Conservation (phyloP, 2,888 invertebrate genomes). For the Odontocerum albicorne region DNA sequence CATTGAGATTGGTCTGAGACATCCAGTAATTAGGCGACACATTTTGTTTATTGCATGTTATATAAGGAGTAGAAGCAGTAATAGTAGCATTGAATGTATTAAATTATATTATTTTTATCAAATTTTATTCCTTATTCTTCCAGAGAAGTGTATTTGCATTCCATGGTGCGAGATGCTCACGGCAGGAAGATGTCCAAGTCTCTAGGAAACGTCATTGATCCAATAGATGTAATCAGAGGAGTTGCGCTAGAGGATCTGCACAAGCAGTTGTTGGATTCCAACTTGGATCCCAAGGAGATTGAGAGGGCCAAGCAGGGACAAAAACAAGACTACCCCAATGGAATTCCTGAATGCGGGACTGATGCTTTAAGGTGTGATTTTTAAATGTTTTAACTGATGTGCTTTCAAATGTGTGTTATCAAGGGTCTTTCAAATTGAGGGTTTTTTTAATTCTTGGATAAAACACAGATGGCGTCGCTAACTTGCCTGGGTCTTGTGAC, state of each 20-base stretch:
- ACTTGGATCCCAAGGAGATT: constrained; percentile 84
- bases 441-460: too few relatives aligned
- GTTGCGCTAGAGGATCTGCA: constrained; percentile 80
- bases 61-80: neutral
- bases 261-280: constrained; percentile 71
- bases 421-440: too few relatives aligned
- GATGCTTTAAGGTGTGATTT: constrained; percentile 89
- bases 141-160: constrained; percentile 90
- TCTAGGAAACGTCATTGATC: constrained; percentile 96
- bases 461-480: too few relatives aligned
- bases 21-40: too few relatives aligned
- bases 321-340: constrained; percentile 79
- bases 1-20: too few relatives aligned
- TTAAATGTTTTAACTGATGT: constrained; percentile 52
- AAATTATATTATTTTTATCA: neutral
- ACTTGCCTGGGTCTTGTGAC: too few relatives aligned
- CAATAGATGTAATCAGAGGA: constrained; percentile 92
- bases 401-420: too few relatives aligned
- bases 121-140: constrained; percentile 28
- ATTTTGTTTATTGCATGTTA: too few relatives aligned
- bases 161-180: constrained; percentile 96
- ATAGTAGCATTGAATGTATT: neutral
- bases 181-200: constrained; percentile 99
- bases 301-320: constrained; percentile 74
- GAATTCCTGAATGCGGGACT: constrained; percentile 96